Conservation (phyloP, 1,140 invertebrate genomes). For the Notospermus geniculatus region DNA sequence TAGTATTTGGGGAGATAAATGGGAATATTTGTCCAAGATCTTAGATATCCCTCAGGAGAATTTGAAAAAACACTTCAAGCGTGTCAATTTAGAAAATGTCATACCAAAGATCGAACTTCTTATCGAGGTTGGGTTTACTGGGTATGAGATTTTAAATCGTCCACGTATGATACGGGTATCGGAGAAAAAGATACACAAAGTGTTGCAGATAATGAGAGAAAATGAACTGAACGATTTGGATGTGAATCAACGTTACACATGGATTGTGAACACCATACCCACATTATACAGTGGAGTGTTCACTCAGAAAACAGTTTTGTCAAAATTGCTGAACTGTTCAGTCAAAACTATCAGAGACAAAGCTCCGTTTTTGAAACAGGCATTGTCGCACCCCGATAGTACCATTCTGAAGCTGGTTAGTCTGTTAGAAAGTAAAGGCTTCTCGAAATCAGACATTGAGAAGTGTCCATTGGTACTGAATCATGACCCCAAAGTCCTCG, state of each 20-base stretch:
- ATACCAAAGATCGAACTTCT: not conserved
- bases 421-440: not conserved
- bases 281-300: not conserved
- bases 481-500: not conserved
- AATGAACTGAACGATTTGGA: not conserved
- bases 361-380: not conserved
- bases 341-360: not conserved
- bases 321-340: not conserved
- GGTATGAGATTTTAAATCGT: not conserved
- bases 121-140: slow-evolving; percentile 1
- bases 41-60: not conserved
- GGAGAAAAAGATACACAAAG: not conserved
- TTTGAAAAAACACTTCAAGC: not conserved
- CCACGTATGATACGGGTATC: not conserved
- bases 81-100: not conserved
- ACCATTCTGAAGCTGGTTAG: not conserved
- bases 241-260: not conserved
- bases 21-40: slow-evolving; percentile 2
- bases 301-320: not conserved
- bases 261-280: not conserved
- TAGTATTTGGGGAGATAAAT: not conserved
- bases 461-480: not conserved
- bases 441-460: not conserved
- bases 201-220: not conserved
- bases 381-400: not conserved